Percentiles rank a stretch among this genome's conserved stretches.
Evolutionary conservation across 2,113 vertebrate species (phyloP).

Genomic region (Megaceryle maxima): DNA sequence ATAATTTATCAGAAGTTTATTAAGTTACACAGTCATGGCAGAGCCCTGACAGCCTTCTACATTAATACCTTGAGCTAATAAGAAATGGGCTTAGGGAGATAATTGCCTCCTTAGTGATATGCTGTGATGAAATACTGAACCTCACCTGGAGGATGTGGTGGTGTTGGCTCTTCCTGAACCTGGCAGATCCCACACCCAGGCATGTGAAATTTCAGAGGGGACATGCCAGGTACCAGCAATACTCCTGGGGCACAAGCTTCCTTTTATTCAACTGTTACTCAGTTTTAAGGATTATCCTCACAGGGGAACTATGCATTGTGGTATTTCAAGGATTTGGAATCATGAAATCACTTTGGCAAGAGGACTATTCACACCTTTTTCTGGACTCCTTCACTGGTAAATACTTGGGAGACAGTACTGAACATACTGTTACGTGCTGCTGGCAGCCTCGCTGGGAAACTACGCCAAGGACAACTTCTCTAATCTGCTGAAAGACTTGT

Average conservation of each 20-base stretch:
- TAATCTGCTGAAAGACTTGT: constrained; percentile 29
- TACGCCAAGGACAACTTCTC: constrained; percentile 32
- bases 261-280: neutral
- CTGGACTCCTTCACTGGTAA: constrained; percentile 17
- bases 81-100: neutral
- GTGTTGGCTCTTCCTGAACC: neutral
- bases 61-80: neutral
- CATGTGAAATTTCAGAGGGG: neutral
- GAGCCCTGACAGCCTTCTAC: neutral
- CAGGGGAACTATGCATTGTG: accelerated
- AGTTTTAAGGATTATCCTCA: neutral
- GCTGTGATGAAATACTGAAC: neutral
- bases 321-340: neutral
- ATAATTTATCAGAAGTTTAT: constrained; percentile 53
- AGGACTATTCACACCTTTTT: constrained; percentile 19
- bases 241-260: neutral
- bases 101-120: neutral
- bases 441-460: neutral
- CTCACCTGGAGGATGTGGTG: neutral
- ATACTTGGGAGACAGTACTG: constrained; percentile 22
- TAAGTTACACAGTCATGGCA: constrained; percentile 4
- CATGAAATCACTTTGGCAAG: neutral
- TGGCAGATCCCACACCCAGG: neutral
- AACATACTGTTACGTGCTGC: neutral
- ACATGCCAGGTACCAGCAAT: neutral